Base-by-base conservation (phyloP, 2,113 vertebrate genomes). In the Turdus rufiventris region DNA sequence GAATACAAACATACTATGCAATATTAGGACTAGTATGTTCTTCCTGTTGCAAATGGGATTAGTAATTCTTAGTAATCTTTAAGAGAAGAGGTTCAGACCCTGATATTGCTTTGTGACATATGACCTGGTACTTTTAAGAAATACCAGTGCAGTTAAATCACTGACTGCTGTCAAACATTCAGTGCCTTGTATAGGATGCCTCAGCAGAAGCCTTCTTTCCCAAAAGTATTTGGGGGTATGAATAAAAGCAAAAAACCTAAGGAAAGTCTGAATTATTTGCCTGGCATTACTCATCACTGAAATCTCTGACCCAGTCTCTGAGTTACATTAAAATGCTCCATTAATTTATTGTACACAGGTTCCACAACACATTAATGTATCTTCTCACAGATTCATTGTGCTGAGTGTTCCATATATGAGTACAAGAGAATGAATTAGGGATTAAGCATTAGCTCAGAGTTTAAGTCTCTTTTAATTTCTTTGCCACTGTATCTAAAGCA, bases 401-500 rank as follows among this genome's bases (percentile, higher is more conserved):
- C 89, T 62, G 42, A 85, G 18, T 18, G 61, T 53, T 93, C 85
- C 67, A 21, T 86, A 60, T 84, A 70, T 47, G 42, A 48, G 29
- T 68, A 85, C 40, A 63, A 62, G 81, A 70, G 61, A 62, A 84
- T 62, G 54, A 89, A 70, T 91, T 63, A 48, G 24, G 25, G 47
- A 45, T 85, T 36, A 93, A 88, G 38, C 71, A 83, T 91, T 94
- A 90, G 60, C 85, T 89, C 75, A 83, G 81, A 95, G 56, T 90
- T 93, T 95, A 95, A 94, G 63, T 80, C 51, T 95, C 78, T 90
- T 79, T 89, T 95, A 85, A 85, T 96, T 93, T 95, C 67, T 91
- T 91, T 83, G 56, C 40, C 48, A 85, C 63, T 83, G 43, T 71
- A 36, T 71, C 67, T 89, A 62, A 87, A 85, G 31, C 33, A 50